These are phyloP conservation scores for Archivesica marissinica DNA, from an alignment of 1,140 invertebrate genomes.

Conservation along the genomic window DNA sequence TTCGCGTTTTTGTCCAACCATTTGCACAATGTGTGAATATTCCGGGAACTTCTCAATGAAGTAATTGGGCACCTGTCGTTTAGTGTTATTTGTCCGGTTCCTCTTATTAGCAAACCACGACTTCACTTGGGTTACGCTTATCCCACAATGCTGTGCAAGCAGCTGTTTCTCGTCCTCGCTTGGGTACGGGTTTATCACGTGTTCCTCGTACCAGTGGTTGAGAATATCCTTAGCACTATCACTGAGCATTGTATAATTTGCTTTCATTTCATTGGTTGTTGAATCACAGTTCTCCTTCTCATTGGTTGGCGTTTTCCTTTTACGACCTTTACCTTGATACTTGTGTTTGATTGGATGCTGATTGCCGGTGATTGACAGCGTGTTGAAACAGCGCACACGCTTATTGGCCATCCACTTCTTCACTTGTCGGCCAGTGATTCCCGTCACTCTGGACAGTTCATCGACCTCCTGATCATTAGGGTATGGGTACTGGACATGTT, in stretches of 20 bases:
- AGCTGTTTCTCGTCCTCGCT: conserved; percentile 75
- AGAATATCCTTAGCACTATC: conserved; percentile 71
- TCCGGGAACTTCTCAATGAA: conserved; percentile 74
- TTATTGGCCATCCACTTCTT: conserved; percentile 81
- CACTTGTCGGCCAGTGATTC: conserved; percentile 73
- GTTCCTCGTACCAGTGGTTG: conserved; percentile 76
- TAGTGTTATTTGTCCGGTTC: conserved; percentile 78
- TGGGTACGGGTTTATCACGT: conserved; percentile 78
- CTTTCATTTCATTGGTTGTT: conserved; percentile 26
- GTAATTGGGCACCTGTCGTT: conserved; percentile 74
- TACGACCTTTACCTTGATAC: conserved; percentile 66
- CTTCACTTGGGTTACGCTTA: conserved; percentile 77
- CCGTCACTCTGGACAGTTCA: conserved; percentile 61
- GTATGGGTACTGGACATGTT: conserved; percentile 76
- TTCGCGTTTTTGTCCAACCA: conserved; percentile 64
- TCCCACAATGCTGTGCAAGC: conserved; percentile 71
- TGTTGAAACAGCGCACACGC: conserved; percentile 78
- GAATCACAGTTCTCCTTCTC: conserved; percentile 59
- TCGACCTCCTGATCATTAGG: conserved; percentile 72
- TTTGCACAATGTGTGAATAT: conserved; percentile 66
- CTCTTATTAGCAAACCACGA: conserved; percentile 82
- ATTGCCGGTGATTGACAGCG: conserved; percentile 77
- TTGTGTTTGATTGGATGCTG: conserved; percentile 78
- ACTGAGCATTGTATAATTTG: conserved; percentile 68
- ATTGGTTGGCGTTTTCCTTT: background rate